Evolutionary conservation across 2,113 vertebrate genomes (phyloP).

Genomic region (Alces alces): DNA sequence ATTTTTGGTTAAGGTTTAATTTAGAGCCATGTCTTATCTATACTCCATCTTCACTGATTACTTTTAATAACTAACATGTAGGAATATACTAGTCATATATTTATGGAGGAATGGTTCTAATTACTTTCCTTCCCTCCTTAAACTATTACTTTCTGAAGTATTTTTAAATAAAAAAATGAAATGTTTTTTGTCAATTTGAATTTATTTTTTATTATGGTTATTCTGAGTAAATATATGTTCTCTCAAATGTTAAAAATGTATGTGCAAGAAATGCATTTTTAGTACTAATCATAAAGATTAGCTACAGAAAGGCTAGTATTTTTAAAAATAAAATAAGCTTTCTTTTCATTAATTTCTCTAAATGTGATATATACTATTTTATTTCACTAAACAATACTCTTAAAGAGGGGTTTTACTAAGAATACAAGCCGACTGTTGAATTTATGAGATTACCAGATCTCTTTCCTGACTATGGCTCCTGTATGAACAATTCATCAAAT

Average conservation of each 20-base stretch:
- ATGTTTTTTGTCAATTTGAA: not conserved
- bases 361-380: slow-evolving; percentile 26
- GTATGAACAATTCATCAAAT: slow-evolving; percentile 43
- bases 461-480: slow-evolving; percentile 39
- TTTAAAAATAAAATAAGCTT: slow-evolving; percentile 27
- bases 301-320: not conserved
- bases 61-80: slow-evolving; percentile 46
- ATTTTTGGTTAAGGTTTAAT: slow-evolving; percentile 66
- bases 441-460: slow-evolving; percentile 5
- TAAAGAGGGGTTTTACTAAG: not conserved
- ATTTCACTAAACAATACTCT: slow-evolving; percentile 22
- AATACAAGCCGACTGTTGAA: not conserved
- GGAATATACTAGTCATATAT: not conserved
- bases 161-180: slow-evolving; percentile 23
- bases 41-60: not conserved
- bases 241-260: not conserved
- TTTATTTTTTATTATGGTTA: not conserved
- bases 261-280: slow-evolving; percentile 12
- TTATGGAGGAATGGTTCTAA: not conserved
- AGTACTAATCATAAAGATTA: not conserved
- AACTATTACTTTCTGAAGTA: slow-evolving; percentile 24
- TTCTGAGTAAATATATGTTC: not conserved
- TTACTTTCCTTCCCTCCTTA: slow-evolving; percentile 20
- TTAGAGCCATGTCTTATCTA: slow-evolving; percentile 35
- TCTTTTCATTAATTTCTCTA: slow-evolving; percentile 39